Base-by-base conservation (phyloP, 1,140 invertebrate genomes). In the Dendroctonus ponderosae region DNA sequence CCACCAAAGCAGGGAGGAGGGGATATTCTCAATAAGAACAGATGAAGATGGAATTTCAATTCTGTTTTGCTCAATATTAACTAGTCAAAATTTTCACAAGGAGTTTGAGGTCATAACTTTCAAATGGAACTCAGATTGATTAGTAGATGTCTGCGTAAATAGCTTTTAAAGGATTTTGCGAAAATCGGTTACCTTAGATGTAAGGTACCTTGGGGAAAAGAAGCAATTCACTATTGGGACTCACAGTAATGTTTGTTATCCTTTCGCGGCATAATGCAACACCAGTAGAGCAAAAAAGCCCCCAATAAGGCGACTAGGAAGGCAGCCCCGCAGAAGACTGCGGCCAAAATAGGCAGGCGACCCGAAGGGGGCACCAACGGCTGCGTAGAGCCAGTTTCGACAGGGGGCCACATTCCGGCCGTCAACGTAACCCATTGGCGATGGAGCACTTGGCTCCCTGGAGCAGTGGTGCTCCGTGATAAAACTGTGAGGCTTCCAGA, bases 361-460 rank as follows among this genome's bases (percentile, higher is more conserved):
- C 82, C 79, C 39, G 75, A 71, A 57, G 81, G 75, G 39, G 83
- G 73, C 61, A 79, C 79, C 78, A 80, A 81, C 71, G 77, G 72
- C 63, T 72, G 69, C 14, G 76, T 70, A 40, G 76, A 72, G 65
- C 74, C 71, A 48, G 73, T 71, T 48, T 62, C 63, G 57, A 71
- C 44, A 51, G 62, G 58, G 43, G 80, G 79, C 79, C 79, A 82
- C 80, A 82, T 82, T 72, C 79, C 80, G 56, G 81, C 81, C 67
- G 80, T 82, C 75, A 82, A 73, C 72, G 81, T 82, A 69, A 81
- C 81, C 71, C 81, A 82, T 75, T 82, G 81, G 71, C 82, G 78
- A 52, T 78, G 77, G 70, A 78, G 74, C 69, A 78, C 77, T 51
- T 59, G 66, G 51, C 74, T 73, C 57, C 70, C 67, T 7, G 65